phyloP scores from a whole-genome alignment of 2,888 invertebrate species.

The Protonemura montana region DNA sequence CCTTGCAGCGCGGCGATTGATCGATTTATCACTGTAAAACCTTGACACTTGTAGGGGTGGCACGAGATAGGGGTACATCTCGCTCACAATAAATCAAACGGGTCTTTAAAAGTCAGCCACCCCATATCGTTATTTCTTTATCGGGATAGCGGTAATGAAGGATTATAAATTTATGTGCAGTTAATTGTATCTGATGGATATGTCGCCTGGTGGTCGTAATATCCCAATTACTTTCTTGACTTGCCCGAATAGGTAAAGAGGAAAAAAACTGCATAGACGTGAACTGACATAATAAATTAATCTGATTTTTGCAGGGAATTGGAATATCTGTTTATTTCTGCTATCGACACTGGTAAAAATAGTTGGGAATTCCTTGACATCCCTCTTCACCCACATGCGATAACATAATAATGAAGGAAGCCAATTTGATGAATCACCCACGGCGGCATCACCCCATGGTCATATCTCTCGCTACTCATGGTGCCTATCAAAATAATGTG shows the following conservation, averaged over 20 bases:
- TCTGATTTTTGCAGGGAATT: too few species aligned
- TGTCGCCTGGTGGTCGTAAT: neutral
- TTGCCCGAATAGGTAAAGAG: too few species aligned
- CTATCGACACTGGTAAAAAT: neutral
- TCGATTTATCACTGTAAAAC: conserved; percentile 36
- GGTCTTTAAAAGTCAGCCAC: neutral
- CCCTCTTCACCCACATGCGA: neutral
- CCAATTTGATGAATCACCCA: neutral
- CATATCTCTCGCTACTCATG: neutral
- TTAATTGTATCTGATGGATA: neutral
- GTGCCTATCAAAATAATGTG: conserved; percentile 27
- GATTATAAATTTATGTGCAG: neutral
- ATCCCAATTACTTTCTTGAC: neutral
- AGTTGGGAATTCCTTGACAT: neutral
- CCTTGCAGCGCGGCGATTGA: neutral
- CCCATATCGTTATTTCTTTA: neutral
- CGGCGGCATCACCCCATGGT: neutral
- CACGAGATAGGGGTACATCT: neutral
- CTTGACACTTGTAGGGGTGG: conserved; percentile 19
- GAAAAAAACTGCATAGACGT: too few species aligned
- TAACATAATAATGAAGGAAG: neutral
- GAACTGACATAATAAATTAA: too few species aligned
- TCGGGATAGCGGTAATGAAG: neutral
- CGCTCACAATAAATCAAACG: conserved; percentile 16
- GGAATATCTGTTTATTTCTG: too few species aligned